Percentiles rank a stretch among this genome's conserved stretches.
Conservation (phyloP, 2,797 vertebrate species). For the Periophthalmus magnuspinnatus region DNA sequence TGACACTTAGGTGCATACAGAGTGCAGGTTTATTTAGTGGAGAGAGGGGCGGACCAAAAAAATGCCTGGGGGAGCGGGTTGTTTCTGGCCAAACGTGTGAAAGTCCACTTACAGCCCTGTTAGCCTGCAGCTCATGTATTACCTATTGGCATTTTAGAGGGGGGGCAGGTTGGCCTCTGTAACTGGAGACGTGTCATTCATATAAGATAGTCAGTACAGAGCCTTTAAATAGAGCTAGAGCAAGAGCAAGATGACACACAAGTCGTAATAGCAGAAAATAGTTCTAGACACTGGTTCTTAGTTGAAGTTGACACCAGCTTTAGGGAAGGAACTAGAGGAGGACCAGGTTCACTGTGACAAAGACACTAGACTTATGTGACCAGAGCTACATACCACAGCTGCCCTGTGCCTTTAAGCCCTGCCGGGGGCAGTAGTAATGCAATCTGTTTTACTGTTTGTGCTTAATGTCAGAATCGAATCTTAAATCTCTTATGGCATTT, state of each 20-base stretch:
- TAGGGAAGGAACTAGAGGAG: constrained; percentile 10
- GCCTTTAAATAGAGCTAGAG: constrained; percentile 74
- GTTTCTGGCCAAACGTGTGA: constrained; percentile 37
- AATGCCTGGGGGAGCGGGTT: background rate
- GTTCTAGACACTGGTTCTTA: constrained; percentile 26
- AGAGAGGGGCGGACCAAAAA: background rate
- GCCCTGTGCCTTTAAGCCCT: background rate
- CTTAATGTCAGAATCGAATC: no score
- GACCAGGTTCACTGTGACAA: constrained; percentile 3
- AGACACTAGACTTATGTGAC: constrained; percentile 19
- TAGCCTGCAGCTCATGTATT: constrained; percentile 27
- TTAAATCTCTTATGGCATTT: no score
- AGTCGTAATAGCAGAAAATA: constrained; percentile 46
- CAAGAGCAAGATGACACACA: constrained; percentile 46
- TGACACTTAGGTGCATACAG: constrained; percentile 15
- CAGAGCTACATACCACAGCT: background rate
- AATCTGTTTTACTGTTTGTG: no score
- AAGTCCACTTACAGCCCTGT: constrained; percentile 51
- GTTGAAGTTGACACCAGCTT: constrained; percentile 7
- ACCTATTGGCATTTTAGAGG: constrained; percentile 30
- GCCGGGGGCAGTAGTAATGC: background rate
- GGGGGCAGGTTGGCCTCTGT: constrained; percentile 50
- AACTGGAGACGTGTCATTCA: constrained; percentile 73
- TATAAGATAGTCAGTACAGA: constrained; percentile 55
- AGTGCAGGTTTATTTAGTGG: background rate